These are phyloP conservation scores for Rostratula benghalensis DNA, from an alignment of 2,113 vertebrate species.

Conservation along the genomic window DNA sequence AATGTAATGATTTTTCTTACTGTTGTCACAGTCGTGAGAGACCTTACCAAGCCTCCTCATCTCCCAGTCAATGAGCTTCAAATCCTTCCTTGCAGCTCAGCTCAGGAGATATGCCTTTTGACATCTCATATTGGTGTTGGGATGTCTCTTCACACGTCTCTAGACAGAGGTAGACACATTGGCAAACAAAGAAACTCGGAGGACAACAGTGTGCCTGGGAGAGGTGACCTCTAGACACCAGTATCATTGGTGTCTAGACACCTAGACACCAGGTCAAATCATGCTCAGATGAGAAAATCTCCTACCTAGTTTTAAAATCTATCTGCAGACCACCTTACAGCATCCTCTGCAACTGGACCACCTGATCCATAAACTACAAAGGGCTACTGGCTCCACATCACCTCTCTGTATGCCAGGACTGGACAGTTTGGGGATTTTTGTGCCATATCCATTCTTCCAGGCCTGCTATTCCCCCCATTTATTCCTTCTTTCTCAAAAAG, in stretches of 20 bases:
- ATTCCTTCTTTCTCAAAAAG: neutral
- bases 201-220: neutral
- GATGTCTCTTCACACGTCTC: neutral
- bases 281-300: neutral
- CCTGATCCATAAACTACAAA: neutral
- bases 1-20: neutral
- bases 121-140: neutral
- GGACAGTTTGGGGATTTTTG: accelerated
- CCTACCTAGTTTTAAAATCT: neutral
- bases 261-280: neutral
- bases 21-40: neutral
- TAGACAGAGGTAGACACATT: neutral
- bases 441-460: neutral
- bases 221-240: neutral
- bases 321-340: neutral
- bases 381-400: neutral
- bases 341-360: neutral
- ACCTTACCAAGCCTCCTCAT: neutral
- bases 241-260: no score
- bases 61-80: neutral
- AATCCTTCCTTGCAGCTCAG: neutral
- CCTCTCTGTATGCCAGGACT: accelerated
- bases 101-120: neutral
- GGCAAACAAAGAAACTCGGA: neutral
- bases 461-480: neutral